Evolutionary conservation across 2,797 vertebrate species (phyloP), one percentile per base, ranked within the genome.

Genomic region (Molossus alvarezi): DNA sequence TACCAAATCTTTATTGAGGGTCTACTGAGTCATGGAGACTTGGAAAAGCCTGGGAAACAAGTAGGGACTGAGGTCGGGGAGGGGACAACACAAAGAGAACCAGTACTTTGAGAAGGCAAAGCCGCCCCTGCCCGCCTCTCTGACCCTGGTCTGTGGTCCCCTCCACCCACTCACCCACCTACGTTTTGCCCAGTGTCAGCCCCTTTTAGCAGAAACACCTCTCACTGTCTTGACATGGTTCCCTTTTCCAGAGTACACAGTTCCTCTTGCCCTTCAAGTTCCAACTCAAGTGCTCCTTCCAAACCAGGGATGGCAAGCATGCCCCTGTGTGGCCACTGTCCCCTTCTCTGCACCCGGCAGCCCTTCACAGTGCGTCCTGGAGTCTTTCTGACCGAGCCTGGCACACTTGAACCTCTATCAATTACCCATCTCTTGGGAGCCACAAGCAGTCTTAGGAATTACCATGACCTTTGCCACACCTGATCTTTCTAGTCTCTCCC

Each of bases 21-120:
- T 58, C 88, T 73, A 1, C 13, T 73, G 69, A 89, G 69, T 64
- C 37, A n/a, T 1, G 8, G 85, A 92, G 76, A 80, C 77, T 84
- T 92, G 48, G 64, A 75, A 73, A 81, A 83, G 18, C 51, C 48
- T n/a, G 17, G 37, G 62, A 82, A 69, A 57, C 71, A 75, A 83
- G 53, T 29, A 71, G 58, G 51, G 62, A 57, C 12, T 85, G 33
- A 48, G 55, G 5, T 72, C 57, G 69, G 41, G 45, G 62, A 53
- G 37, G 20, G 71, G 20, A 69, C 7, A 81, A 27, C 13, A n/a
- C 11, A 7, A 33, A 58, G 75, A 83, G 76, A 45, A 45, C 17
- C 29, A 18, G 6, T 57, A n/a, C 57, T 64, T 33, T 71, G 57
- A 65, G 45, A 75, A 71, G 77, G 9, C 4, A 23, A 20, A n/a